Evolutionary conservation across 1,140 invertebrate species (phyloP).

Genomic region (Musca domestica): DNA sequence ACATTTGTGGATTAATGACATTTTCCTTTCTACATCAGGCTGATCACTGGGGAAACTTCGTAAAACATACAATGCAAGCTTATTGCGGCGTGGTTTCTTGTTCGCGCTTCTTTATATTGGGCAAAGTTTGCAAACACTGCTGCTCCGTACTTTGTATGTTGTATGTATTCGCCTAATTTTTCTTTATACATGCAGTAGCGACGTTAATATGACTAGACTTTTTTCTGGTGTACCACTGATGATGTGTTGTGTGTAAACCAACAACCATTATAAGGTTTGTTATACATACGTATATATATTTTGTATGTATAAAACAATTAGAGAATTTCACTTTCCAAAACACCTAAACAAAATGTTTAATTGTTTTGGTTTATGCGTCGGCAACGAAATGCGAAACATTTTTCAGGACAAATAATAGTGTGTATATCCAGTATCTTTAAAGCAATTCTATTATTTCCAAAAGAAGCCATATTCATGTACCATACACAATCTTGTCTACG

Average conservation of each 20-base stretch:
- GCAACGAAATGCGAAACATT: no score
- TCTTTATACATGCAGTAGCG: not conserved
- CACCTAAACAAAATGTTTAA: not conserved
- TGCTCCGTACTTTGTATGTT: not conserved
- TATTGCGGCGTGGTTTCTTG: no score
- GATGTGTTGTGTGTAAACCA: conserved; percentile 34
- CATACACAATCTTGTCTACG: no score
- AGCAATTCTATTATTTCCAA: not conserved
- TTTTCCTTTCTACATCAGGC: no score
- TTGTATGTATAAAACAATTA: conserved; percentile 52
- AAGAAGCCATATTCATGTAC: not conserved
- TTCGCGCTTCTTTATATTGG: no score
- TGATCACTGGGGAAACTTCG: no score
- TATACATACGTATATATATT: conserved; percentile 44
- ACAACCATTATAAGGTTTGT: conserved; percentile 30
- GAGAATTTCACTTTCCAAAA: conserved; percentile 38
- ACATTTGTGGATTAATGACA: no score
- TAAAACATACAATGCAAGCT: no score
- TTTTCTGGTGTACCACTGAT: conserved; percentile 28
- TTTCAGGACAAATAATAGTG: no score
- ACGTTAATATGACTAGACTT: not conserved
- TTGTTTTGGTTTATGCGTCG: no score
- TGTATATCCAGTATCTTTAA: not conserved
- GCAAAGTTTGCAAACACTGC: no score
- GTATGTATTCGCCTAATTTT: conserved; percentile 17